phyloP scores from a whole-genome alignment of 1,140 invertebrate genomes.

The Neodiprion fabricii region DNA sequence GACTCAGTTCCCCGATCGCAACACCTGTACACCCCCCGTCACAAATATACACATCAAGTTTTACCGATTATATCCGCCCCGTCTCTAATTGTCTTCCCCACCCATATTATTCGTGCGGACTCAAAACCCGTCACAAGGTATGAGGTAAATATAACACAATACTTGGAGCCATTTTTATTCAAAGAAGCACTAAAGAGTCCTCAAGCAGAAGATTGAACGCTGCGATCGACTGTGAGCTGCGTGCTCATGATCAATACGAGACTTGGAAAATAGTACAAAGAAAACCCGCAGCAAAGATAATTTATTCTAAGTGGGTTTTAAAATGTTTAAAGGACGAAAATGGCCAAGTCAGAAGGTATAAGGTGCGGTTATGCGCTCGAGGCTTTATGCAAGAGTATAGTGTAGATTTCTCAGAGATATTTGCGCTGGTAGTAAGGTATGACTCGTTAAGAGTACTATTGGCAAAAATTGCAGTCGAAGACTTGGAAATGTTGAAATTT shows the following conservation, averaged over 20 bases:
- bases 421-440: conserved; percentile 28
- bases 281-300: conserved; percentile 28
- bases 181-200: background rate
- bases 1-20: too few relatives aligned
- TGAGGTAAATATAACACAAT: background rate
- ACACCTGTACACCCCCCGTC: too few relatives aligned
- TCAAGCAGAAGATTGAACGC: conserved; percentile 24
- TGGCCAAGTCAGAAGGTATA: conserved; percentile 23
- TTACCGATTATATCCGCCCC: too few relatives aligned
- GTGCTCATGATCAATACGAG: conserved; percentile 23
- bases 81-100: too few relatives aligned
- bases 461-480: conserved; percentile 33
- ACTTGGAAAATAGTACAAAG: conserved; percentile 36
- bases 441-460: conserved; percentile 43
- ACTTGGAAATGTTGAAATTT: conserved; percentile 31
- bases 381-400: conserved; percentile 30
- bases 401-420: conserved; percentile 36
- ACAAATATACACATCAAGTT: too few relatives aligned
- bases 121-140: too few relatives aligned
- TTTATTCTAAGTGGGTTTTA: conserved; percentile 40
- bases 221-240: background rate
- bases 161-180: background rate
- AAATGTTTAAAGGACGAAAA: conserved; percentile 15
- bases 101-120: too few relatives aligned
- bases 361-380: conserved; percentile 38